Evolutionary conservation across 2,888 invertebrate genomes (phyloP).

Genomic region (Drosophila paracracens): DNA sequence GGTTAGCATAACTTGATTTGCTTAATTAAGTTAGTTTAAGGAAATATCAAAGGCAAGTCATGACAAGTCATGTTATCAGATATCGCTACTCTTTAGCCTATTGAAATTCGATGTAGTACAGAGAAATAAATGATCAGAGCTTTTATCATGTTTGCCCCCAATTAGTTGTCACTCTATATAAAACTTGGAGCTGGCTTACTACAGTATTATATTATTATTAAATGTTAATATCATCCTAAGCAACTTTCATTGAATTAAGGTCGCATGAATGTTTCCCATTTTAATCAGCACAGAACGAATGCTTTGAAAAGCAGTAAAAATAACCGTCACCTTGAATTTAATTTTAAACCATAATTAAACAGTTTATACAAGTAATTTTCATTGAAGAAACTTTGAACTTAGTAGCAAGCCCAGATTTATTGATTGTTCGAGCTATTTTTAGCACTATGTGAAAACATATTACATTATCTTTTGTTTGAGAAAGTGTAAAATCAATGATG

Average conservation of each 20-base stretch:
- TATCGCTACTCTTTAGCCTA: background rate
- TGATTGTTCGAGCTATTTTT: background rate
- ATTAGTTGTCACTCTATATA: background rate
- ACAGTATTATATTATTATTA: background rate
- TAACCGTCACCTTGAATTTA: background rate
- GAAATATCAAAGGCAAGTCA: background rate
- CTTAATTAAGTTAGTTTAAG: background rate
- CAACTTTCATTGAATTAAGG: background rate
- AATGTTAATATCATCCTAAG: background rate
- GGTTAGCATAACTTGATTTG: background rate
- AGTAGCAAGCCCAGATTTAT: background rate
- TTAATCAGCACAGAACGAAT: background rate
- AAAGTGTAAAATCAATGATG: constrained; percentile 6
- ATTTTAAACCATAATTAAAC: background rate
- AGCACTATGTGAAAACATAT: background rate
- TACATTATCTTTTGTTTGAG: constrained; percentile 3
- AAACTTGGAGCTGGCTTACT: background rate
- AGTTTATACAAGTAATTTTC: background rate
- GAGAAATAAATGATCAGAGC: background rate
- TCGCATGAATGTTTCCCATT: background rate
- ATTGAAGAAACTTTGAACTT: background rate
- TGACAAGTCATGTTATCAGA: background rate
- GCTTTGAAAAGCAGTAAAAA: background rate
- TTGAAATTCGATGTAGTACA: background rate
- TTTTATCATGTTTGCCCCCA: accelerated